Conservation (phyloP, 2,113 vertebrate genomes). For the Hemibagrus wyckioides region DNA sequence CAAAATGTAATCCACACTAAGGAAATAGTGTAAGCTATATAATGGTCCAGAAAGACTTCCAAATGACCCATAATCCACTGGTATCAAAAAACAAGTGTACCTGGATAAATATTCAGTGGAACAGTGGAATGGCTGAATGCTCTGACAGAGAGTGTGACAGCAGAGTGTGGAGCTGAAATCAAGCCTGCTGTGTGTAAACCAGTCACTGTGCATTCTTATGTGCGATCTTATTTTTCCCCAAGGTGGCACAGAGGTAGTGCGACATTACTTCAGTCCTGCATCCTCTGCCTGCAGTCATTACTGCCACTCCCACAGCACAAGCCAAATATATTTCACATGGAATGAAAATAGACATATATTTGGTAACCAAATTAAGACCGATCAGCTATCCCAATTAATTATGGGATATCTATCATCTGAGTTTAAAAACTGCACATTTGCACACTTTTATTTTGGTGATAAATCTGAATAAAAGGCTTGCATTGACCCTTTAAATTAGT, state of each 20-base stretch:
- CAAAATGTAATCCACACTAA: neutral
- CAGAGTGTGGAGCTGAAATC: neutral
- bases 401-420: too few relatives aligned
- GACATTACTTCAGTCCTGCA: neutral
- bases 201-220: neutral
- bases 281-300: neutral
- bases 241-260: slow-evolving; percentile 8
- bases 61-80: neutral
- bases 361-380: neutral
- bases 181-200: neutral
- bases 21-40: neutral
- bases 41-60: neutral
- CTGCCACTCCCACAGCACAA: slow-evolving; percentile 1
- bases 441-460: too few relatives aligned
- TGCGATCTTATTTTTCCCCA: neutral
- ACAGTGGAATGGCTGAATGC: neutral
- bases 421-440: neutral
- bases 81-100: neutral
- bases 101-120: neutral
- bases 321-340: neutral
- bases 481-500: too few relatives aligned
- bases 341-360: neutral
- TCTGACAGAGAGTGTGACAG: too few relatives aligned
- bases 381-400: neutral
- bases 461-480: too few relatives aligned